Evolutionary conservation across 2,797 vertebrate species (phyloP).

Genomic region (Valencia hispanica): DNA sequence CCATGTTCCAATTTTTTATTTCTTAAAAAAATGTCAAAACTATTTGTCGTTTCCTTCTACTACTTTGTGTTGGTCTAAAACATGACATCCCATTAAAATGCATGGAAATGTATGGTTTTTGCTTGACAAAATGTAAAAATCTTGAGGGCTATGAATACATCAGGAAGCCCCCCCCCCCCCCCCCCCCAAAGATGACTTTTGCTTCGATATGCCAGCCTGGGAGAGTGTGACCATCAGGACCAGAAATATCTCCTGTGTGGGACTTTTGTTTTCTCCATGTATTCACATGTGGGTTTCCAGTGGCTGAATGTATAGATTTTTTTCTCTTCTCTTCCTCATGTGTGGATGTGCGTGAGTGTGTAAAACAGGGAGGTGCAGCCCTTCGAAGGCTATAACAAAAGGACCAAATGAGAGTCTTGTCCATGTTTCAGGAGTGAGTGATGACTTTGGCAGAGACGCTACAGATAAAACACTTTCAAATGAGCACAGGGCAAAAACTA

Average conservation of each 20-base stretch:
- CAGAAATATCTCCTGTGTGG: constrained; percentile 3
- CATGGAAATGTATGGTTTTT: background rate
- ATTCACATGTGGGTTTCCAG: constrained; percentile 3
- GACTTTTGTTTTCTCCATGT: constrained; percentile 10
- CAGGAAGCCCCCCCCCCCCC: background rate
- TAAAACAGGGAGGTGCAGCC: constrained; percentile 53
- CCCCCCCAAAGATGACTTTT: background rate
- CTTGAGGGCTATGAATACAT: background rate
- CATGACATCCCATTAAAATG: background rate
- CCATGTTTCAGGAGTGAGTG: constrained; percentile 76
- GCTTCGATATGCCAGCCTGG: background rate
- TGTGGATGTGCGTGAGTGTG: constrained; percentile 25
- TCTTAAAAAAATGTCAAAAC: background rate
- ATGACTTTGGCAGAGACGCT: constrained; percentile 76
- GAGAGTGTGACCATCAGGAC: constrained; percentile 16
- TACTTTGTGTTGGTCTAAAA: background rate
- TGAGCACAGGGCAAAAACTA: constrained; percentile 74
- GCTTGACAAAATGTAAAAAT: background rate
- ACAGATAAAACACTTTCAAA: constrained; percentile 76
- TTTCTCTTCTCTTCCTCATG: background rate
- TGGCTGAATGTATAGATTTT: constrained; percentile 13
- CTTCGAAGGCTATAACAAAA: constrained; percentile 70
- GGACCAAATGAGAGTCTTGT: constrained; percentile 73
- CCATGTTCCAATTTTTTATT: too few relatives aligned
- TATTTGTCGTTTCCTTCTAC: background rate